Base-by-base conservation (phyloP, 2,888 invertebrate species). In the Andrena dorsata region DNA sequence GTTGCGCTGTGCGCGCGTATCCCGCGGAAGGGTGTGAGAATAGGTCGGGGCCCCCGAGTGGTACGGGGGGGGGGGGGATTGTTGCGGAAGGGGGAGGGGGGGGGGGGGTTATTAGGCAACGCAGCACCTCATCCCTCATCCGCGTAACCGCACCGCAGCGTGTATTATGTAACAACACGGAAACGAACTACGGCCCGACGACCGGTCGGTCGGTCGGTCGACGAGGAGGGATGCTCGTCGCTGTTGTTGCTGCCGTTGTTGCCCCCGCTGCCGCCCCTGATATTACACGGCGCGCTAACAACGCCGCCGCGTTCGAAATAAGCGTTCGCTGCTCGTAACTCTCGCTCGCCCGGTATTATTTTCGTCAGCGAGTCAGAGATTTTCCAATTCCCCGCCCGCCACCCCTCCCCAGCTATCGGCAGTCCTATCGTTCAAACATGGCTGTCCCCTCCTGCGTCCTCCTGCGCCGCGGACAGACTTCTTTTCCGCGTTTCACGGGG, bases 141-240 rank as follows among this genome's bases (percentile, higher is more conserved):
- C 91, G 90, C 90, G 92, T 91, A 92, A 92, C 93, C 92, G 90
- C 92, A 92, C 92, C 90, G 92, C 93, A 92, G 90, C 92, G 91
- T 94, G 93, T 93, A 94, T 94, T 93, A 94, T 94, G 93, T 93
- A 94, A 93, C 93, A 92, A 92, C 93, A 92, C 91, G 92, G 92
- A 93, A 93, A 93, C 93, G 93, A 93, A 93, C 90, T 91, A 89
- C 87, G 90, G 89, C 88, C 86, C 88, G 89, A 89, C 76, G 86
- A 83, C 76, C 75, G 86, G 82, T 77, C 61, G 82, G 77, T 73
- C 70, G 72, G 58, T 35, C 49, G 64, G 35, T 32, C 23, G 77
- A 69, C 58, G 47, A 69, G 60, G 26, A 49, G 56, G 61, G 76
- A 72, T 53, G 53, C 79, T 71, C 66, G 72, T 84, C 63, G 86